Conservation (phyloP, 2,888 invertebrate species). For the Eupelmus urozonus region DNA sequence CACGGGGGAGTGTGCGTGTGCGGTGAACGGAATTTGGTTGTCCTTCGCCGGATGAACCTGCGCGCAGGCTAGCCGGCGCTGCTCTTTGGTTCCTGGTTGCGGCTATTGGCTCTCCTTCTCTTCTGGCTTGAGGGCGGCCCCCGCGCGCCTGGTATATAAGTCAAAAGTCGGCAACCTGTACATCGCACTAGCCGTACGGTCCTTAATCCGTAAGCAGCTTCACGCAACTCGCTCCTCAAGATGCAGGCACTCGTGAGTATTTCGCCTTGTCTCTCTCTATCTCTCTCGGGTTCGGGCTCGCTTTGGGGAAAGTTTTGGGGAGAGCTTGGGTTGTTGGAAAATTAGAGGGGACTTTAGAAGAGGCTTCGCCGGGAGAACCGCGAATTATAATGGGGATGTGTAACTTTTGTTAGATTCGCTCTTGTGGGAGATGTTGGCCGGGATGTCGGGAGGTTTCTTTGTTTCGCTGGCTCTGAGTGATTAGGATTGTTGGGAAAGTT, state of each 20-base stretch:
- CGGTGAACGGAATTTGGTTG: conserved; percentile 51
- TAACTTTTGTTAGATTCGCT: conserved; percentile 22
- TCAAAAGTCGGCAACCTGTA: conserved; percentile 14
- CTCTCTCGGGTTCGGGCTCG: not conserved
- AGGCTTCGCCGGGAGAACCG: no score
- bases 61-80: not conserved
- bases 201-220: conserved; percentile 40
- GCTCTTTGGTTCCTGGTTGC: conserved; percentile 43
- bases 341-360: no score
- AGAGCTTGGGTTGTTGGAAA: no score
- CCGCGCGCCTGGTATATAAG: conserved; percentile 41
- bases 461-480: no score
- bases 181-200: conserved; percentile 39
- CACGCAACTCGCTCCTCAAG: not conserved
- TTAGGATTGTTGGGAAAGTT: no score
- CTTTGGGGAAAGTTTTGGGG: conserved; percentile 1
- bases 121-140: not conserved
- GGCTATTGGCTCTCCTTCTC: conserved; percentile 39
- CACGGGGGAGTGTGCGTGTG: not conserved
- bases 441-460: no score
- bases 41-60: conserved; percentile 56
- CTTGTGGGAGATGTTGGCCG: not conserved
- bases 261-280: not conserved
- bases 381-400: no score
- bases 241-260: conserved; percentile 53